Evolutionary conservation across 2,797 vertebrate genomes (phyloP).

Genomic region (Antennarius maculatus): DNA sequence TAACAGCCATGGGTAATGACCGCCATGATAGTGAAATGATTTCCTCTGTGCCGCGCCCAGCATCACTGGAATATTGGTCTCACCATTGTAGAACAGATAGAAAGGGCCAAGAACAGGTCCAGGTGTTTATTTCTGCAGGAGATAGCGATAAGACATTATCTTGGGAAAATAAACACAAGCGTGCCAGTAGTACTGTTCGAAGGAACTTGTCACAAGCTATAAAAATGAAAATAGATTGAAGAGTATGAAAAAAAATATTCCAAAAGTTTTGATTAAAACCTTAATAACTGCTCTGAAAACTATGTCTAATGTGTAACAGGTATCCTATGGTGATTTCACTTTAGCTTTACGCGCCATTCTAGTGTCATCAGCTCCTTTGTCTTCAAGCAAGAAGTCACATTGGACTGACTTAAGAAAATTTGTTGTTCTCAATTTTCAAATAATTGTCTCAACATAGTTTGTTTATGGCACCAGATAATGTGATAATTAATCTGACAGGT

Average conservation of each 20-base stretch:
- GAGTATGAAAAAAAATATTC: too few relatives aligned
- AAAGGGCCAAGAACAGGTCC: conserved; percentile 13
- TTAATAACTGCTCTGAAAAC: not conserved
- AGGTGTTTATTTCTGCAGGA: conserved; percentile 52
- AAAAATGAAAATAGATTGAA: conserved; percentile 20
- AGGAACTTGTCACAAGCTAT: conserved; percentile 1
- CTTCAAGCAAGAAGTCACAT: not conserved
- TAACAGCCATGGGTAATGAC: conserved; percentile 67
- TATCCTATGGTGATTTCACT: too few relatives aligned
- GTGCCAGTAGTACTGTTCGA: conserved; percentile 23
- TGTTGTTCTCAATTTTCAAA: not conserved
- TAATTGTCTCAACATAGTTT: not conserved
- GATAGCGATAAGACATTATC: conserved; percentile 54
- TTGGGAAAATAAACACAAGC: conserved; percentile 51
- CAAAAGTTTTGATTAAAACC: too few relatives aligned
- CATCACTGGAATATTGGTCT: conserved; percentile 38
- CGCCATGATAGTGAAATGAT: conserved; percentile 69
- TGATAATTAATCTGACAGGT: too few relatives aligned
- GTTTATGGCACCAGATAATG: too few relatives aligned
- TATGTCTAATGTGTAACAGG: not conserved
- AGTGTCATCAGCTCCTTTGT: not conserved
- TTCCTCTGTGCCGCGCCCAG: conserved; percentile 54
- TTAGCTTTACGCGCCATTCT: not conserved
- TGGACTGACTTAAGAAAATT: not conserved
- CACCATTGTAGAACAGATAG: conserved; percentile 22